Percentiles rank a stretch among this genome's conserved stretches.
These are phyloP conservation scores for Saturnia pavonia DNA, from an alignment of 2,888 invertebrate genomes.

Conservation along the genomic window DNA sequence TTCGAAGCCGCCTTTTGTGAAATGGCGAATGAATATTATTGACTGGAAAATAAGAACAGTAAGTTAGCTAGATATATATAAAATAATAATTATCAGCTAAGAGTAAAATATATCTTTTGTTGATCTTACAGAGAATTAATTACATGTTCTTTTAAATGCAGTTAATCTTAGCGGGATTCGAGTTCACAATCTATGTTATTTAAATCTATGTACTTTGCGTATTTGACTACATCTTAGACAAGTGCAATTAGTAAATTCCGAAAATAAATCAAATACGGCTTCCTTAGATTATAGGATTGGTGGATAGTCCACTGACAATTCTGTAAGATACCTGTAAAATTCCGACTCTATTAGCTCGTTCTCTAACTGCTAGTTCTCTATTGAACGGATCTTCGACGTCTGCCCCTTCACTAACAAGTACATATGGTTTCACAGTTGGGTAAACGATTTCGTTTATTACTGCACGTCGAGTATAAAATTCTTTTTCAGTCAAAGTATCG, in stretches of 20 bases:
- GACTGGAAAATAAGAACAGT: conserved; percentile 73
- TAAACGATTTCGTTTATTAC: conserved; percentile 82
- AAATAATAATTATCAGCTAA: background rate
- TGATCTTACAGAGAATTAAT: background rate
- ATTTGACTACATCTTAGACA: background rate
- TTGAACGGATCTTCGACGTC: conserved; percentile 83
- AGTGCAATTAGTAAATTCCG: background rate
- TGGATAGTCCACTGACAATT: background rate
- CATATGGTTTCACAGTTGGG: conserved; percentile 82
- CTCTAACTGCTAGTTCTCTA: conserved; percentile 86
- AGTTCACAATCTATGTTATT: background rate
- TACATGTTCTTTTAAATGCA: background rate
- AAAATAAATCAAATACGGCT: background rate
- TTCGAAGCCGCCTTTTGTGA: conserved; percentile 87
- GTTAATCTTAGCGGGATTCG: background rate
- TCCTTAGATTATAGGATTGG: background rate
- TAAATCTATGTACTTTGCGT: background rate
- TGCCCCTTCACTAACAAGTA: conserved; percentile 82
- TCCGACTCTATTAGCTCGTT: conserved; percentile 87
- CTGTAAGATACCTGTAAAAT: conserved; percentile 83
- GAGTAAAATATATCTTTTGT: background rate
- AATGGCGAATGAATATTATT: conserved; percentile 89
- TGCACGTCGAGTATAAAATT: conserved; percentile 82
- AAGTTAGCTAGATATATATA: background rate
- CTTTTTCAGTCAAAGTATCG: conserved; percentile 83